Conservation (phyloP, 2,888 invertebrate species). For the Nephrotoma guestfalica region DNA sequence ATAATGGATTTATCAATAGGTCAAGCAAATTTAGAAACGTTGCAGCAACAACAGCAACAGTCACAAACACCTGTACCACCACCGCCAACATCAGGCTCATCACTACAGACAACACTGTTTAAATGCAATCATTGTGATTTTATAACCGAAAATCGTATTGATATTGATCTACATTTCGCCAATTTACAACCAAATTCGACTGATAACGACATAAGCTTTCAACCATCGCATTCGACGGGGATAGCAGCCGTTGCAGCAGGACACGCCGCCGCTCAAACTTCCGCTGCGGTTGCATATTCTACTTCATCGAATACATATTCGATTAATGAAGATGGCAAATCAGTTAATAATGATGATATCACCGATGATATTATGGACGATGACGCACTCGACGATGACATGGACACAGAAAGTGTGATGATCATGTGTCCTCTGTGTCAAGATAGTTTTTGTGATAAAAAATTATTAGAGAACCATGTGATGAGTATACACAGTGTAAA, state of each 20-base stretch:
- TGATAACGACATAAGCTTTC: constrained; percentile 22
- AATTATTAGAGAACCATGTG: constrained; percentile 72
- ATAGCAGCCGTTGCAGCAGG: neutral
- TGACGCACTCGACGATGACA: constrained; percentile 6
- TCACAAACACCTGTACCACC: neutral
- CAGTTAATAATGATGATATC: neutral
- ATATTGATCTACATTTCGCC: constrained; percentile 25
- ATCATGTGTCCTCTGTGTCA: constrained; percentile 78
- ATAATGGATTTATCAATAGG: neutral
- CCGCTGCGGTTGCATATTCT: constrained; percentile 27
- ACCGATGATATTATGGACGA: neutral
- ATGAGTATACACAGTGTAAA: constrained; percentile 91
- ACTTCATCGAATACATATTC: constrained; percentile 19
- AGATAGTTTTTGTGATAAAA: constrained; percentile 70
- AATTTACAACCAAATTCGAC: constrained; percentile 21
- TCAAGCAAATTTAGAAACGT: constrained; percentile 15
- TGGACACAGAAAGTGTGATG: constrained; percentile 14
- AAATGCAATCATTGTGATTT: constrained; percentile 31
- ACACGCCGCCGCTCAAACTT: constrained; percentile 16
- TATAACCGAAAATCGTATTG: constrained; percentile 25
- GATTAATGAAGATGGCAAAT: constrained; percentile 8
- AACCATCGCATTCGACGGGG: constrained; percentile 24
- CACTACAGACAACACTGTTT: constrained; percentile 18
- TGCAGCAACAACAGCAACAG: constrained; percentile 20
- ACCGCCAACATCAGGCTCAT: constrained; percentile 22